Evolutionary conservation across 2,888 invertebrate genomes (phyloP), one percentile per base, ranked within the genome.

Genomic region (Aphidoletes aphidimyza): DNA sequence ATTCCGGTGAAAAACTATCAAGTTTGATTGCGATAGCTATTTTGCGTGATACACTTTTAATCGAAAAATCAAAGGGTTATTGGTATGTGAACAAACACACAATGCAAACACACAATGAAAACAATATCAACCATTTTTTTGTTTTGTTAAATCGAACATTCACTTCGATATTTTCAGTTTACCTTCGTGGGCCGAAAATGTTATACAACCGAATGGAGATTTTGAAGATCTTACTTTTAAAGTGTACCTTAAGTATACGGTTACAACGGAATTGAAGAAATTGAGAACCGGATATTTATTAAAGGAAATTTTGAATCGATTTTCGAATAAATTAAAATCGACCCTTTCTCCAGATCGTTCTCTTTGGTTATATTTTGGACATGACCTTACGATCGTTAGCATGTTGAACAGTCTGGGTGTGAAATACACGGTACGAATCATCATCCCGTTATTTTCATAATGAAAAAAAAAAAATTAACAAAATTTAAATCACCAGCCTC

Each of bases 31-130:
- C 0, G 37, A 81, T 37, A 90, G 94, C 0, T 91, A 92, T 85
- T 92, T 91, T 96, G 17, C 95, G 94, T 87, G 93, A 93, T 87
- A 92, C 91, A 0, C 89, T 96, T 3, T 92, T 90, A 59, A 95
- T 96, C 85, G 95, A 96, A 90, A 88, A 88, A 1, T 86, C 92
- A 2, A 92, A 94, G 86, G 95, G 84, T 88, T 85, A 85, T 5
- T 37, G 5, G 37, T 39, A 2, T 30, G 83, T 83, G 14, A 11
- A 1, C 17, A 11, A 30, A 5, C 11, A 69, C 14, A 26, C 30
- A 30, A 69, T 11, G n/a, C 3, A 14, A 22, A 22, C 22, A 22
- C 5, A 39, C 2, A 47, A 47, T 14, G 17, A 19, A 69, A 69
- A 69, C 26, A 22, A 6, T 42, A 42, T 42, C 14, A 42, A 42